Evolutionary conservation across 2,888 invertebrate genomes (phyloP).

Genomic region (Chrysina gloriosa): DNA sequence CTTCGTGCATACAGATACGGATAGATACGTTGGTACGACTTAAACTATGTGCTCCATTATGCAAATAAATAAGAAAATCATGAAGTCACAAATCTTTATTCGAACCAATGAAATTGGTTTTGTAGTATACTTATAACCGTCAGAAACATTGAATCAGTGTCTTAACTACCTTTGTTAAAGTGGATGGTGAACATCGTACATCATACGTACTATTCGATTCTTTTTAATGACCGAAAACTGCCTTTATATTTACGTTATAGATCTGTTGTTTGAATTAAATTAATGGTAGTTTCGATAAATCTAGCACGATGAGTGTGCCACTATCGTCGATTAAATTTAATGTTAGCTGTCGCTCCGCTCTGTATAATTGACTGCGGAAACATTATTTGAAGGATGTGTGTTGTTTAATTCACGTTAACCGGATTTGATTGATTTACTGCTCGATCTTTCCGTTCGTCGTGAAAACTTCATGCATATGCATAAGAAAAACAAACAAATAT

Average conservation of each 20-base stretch:
- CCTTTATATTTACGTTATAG: slow-evolving; percentile 4
- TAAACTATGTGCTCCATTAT: too few species aligned
- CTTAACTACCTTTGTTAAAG: too few species aligned
- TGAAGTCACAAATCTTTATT: too few species aligned
- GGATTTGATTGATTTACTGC: slow-evolving; percentile 34
- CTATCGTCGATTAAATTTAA: slow-evolving; percentile 7
- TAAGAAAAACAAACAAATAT: slow-evolving; percentile 2
- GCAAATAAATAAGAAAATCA: too few species aligned
- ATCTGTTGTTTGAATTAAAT: slow-evolving; percentile 1
- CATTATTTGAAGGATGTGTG: slow-evolving; percentile 41
- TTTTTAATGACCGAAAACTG: background rate
- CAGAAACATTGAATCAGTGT: too few species aligned
- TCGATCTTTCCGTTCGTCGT: slow-evolving; percentile 17
- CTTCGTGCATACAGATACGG: too few species aligned
- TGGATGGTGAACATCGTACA: too few species aligned
- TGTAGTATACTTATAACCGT: too few species aligned
- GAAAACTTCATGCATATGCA: slow-evolving; percentile 24
- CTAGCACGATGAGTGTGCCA: background rate
- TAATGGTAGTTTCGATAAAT: slow-evolving; percentile 3
- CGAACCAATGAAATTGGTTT: too few species aligned
- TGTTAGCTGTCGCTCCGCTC: background rate
- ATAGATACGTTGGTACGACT: too few species aligned
- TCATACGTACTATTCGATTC: too few species aligned
- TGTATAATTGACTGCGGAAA: slow-evolving; percentile 34
- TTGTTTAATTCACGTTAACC: slow-evolving; percentile 34